Percentiles rank a stretch among this genome's conserved stretches.
phyloP scores from a whole-genome alignment of 2,888 invertebrate species.

The Scotopteryx bipunctaria region DNA sequence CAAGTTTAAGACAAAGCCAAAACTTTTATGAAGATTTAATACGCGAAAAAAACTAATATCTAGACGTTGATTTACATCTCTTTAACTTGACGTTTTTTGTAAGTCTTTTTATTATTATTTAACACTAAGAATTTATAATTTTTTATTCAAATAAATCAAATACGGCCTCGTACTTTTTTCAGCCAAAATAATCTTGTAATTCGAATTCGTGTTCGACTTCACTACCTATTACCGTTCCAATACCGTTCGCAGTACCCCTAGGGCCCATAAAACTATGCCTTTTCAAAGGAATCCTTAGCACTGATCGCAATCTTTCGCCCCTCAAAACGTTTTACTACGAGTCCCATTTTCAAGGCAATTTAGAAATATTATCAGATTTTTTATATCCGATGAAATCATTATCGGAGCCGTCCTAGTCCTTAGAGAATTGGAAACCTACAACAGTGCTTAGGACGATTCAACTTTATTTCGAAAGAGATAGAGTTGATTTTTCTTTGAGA shows the following conservation, averaged over 20 bases:
- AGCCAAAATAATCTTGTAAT: slow-evolving; percentile 13
- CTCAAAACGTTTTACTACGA: slow-evolving; percentile 28
- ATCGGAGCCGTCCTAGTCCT: slow-evolving; percentile 18
- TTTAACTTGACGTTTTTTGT: too few species aligned
- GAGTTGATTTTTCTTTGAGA: slow-evolving; percentile 10
- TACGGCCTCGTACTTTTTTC: not conserved
- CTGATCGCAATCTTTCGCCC: slow-evolving; percentile 26
- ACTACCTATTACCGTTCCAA: slow-evolving; percentile 25
- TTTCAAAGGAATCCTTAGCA: slow-evolving; percentile 24
- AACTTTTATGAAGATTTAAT: slow-evolving; percentile 11
- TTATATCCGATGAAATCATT: slow-evolving; percentile 27
- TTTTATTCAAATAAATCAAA: too few species aligned
- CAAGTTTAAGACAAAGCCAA: not conserved
- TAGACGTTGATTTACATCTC: slow-evolving; percentile 5
- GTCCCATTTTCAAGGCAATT: slow-evolving; percentile 25
- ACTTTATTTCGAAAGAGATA: slow-evolving; percentile 4
- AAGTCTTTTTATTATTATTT: too few species aligned
- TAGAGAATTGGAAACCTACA: slow-evolving; percentile 19
- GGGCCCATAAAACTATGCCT: slow-evolving; percentile 32
- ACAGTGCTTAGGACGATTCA: not conserved
- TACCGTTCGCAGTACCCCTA: slow-evolving; percentile 20
- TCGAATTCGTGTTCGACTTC: slow-evolving; percentile 21
- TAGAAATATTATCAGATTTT: slow-evolving; percentile 32
- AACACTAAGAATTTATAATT: too few species aligned
- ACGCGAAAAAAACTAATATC: not conserved